Conservation (phyloP, 2,888 invertebrate species). For the Polyommatus iphigenia region DNA sequence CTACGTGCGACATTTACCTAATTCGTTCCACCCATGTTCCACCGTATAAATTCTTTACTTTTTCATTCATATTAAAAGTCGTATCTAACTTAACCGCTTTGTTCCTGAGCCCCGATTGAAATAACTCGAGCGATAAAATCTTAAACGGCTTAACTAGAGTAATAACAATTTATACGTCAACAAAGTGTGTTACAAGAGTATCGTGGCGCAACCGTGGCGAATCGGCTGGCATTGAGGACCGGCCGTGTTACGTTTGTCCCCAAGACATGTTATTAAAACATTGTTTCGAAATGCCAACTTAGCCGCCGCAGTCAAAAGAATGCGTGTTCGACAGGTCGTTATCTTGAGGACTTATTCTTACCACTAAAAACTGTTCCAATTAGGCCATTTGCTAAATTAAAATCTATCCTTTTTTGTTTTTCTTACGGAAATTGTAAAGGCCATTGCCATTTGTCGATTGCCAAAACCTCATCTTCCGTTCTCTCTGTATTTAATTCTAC, state of each 20-base stretch:
- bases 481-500: background rate
- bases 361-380: background rate
- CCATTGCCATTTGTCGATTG: background rate
- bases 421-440: background rate
- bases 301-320: background rate
- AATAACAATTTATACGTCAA: conserved; percentile 24
- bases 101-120: background rate
- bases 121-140: conserved; percentile 13
- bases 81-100: background rate
- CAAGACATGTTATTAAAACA: conserved; percentile 33
- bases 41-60: background rate
- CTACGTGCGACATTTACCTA: conserved; percentile 9
- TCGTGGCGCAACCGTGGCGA: conserved; percentile 61
- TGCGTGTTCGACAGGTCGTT: background rate
- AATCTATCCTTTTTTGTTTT: background rate
- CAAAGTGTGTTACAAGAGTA: conserved; percentile 31
- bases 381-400: background rate
- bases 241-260: conserved; percentile 37
- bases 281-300: conserved; percentile 14
- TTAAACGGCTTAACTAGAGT: conserved; percentile 4
- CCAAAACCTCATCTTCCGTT: background rate
- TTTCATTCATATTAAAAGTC: background rate
- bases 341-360: background rate
- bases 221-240: conserved; percentile 57
- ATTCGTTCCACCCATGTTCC: conserved; percentile 13